Conservation (phyloP, 1,140 invertebrate species). For the Drosophila carrolli region DNA sequence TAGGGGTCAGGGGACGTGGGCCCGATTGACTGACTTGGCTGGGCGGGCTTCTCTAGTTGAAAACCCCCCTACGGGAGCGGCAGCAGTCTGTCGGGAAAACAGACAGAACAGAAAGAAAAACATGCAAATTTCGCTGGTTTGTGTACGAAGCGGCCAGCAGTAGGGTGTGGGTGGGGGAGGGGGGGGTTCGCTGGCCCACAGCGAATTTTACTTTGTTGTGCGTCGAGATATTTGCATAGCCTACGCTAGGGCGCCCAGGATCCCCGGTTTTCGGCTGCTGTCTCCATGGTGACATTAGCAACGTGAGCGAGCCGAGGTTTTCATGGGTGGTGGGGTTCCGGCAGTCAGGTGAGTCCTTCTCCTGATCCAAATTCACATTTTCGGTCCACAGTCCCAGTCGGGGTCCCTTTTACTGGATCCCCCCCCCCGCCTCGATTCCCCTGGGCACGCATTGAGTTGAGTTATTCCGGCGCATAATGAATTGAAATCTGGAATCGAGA, state of each 20-base stretch:
- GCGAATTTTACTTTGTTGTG: constrained; percentile 68
- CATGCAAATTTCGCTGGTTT: constrained; percentile 66
- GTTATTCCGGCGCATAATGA: constrained; percentile 71
- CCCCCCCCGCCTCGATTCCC: constrained; percentile 25
- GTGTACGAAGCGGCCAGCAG: constrained; percentile 13
- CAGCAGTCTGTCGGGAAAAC: constrained; percentile 44
- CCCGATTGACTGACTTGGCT: constrained; percentile 72
- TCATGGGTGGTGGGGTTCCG: constrained; percentile 16
- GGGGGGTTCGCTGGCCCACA: constrained; percentile 31
- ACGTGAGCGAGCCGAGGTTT: constrained; percentile 36
- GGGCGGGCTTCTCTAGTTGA: constrained; percentile 51
- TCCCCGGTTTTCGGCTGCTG: constrained; percentile 38
- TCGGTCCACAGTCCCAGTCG: not conserved
- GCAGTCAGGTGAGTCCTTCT: constrained; percentile 56
- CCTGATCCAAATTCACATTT: constrained; percentile 3
- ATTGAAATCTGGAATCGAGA: constrained; percentile 74
- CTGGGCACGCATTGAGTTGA: constrained; percentile 40
- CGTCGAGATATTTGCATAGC: constrained; percentile 75
- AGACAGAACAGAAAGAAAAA: constrained; percentile 60
- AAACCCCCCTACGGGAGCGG: constrained; percentile 18
- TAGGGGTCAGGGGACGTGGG: constrained; percentile 8
- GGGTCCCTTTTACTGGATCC: not conserved
- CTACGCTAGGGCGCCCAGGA: constrained; percentile 44
- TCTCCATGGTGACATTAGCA: constrained; percentile 80
- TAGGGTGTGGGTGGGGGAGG: not conserved